A percentile compares a stretch with the other conserved stretches of the same genome.
phyloP scores from a whole-genome alignment of 1,140 invertebrate genomes.

The Drosophila pseudoobscura region DNA sequence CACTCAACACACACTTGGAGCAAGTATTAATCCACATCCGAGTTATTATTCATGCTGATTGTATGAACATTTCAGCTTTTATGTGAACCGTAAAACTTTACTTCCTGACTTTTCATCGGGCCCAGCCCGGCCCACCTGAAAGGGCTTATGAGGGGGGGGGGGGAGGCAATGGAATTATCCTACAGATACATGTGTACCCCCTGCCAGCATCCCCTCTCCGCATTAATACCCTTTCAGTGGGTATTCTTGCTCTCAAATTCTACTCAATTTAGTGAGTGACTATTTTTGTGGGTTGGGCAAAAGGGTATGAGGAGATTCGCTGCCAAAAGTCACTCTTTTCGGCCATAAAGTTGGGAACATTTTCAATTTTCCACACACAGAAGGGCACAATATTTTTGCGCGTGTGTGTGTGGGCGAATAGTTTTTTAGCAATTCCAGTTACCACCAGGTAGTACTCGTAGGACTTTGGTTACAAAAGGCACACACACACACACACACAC shows the following conservation, averaged over 20 bases:
- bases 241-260: no score
- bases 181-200: slow-evolving; percentile 34
- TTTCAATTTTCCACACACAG: slow-evolving; percentile 67
- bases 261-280: no score
- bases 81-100: slow-evolving; percentile 81
- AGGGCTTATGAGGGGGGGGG: background rate
- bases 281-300: no score
- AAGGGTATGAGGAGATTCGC: no score
- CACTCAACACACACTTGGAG: slow-evolving; percentile 30
- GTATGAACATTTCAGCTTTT: slow-evolving; percentile 82
- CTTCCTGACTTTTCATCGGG: slow-evolving; percentile 79
- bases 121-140: slow-evolving; percentile 23
- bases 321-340: no score
- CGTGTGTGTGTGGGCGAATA: slow-evolving; percentile 22
- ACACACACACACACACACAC: slow-evolving; percentile 26
- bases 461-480: slow-evolving; percentile 54
- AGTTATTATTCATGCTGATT: slow-evolving; percentile 82
- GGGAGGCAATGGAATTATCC: background rate
- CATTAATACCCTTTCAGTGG: no score
- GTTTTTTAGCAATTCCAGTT: slow-evolving; percentile 73
- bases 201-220: background rate
- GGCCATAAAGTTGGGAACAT: slow-evolving; percentile 38
- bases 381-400: slow-evolving; percentile 58
- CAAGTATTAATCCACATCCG: slow-evolving; percentile 80
- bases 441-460: slow-evolving; percentile 4